phyloP scores from a whole-genome alignment of 2,797 vertebrate species.

The Aulostomus chinensis region DNA sequence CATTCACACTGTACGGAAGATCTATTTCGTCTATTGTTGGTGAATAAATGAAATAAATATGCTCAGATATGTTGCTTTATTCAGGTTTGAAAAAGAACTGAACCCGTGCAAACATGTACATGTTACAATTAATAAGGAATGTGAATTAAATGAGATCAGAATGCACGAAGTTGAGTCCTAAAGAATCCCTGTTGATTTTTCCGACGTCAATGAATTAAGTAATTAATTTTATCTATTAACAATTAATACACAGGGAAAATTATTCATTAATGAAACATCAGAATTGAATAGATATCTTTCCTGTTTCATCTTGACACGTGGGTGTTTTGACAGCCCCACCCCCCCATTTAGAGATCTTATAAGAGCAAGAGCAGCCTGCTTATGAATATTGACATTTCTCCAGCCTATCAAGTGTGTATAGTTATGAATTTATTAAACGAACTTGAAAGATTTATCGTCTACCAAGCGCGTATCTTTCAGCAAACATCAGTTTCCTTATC shows the following conservation, averaged over 20 bases:
- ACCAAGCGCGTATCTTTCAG: constrained; percentile 36
- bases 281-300: constrained; percentile 72
- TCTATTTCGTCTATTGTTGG: too few species aligned
- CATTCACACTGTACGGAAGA: too few species aligned
- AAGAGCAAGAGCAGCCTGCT: constrained; percentile 69
- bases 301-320: constrained; percentile 73
- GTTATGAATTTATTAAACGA: constrained; percentile 58
- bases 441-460: constrained; percentile 60
- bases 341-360: constrained; percentile 66
- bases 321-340: constrained; percentile 76
- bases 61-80: constrained; percentile 19
- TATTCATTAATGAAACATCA: constrained; percentile 82
- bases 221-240: constrained; percentile 83
- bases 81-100: constrained; percentile 34
- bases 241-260: constrained; percentile 79
- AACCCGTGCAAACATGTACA: constrained; percentile 45
- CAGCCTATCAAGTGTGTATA: constrained; percentile 59
- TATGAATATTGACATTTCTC: constrained; percentile 77
- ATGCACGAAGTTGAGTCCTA: constrained; percentile 53
- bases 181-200: constrained; percentile 74
- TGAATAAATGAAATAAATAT: too few species aligned
- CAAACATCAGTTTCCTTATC: constrained; percentile 39
- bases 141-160: constrained; percentile 58
- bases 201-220: constrained; percentile 79
- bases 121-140: constrained; percentile 57